Evolutionary conservation across 2,888 invertebrate species (phyloP), one percentile per base, ranked within the genome.

Genomic region (Melangyna quadrimaculata): DNA sequence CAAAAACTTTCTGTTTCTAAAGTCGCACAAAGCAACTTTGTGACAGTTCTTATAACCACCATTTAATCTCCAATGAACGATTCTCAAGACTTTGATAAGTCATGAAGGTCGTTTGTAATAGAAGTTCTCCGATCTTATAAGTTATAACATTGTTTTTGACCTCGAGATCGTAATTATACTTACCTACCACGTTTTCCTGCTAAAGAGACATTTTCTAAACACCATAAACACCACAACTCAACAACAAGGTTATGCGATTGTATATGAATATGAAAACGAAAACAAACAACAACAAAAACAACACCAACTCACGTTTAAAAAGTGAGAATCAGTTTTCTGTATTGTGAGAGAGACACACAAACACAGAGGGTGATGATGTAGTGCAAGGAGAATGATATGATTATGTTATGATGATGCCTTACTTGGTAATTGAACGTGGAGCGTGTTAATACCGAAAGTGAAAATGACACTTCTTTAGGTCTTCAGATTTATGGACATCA

Each of bases 401-500:
- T n/a, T 32, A 22, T 65, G 45, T 65, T 55, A 24, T 48, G 29
- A 57, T 55, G 37, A 45, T 32, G 14, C 65, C 59, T 61, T 43
- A 59, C 55, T 32, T 40, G 63, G 55, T 72, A 61, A 71, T 61
- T 69, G 43, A 61, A 53, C 35, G 22, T 35, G 57, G 40, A 75
- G 77, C 71, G 67, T 84, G 84, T 69, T 75, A 57, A 67, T 74
- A 79, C 65, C 22, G 84, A 84, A 80, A 84, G 84, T 84, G 84
- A 84, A 84, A 84, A 80, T 84, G 55, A 77, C 84, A 84, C 80
- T 80, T 69, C 32, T 57, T 61, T 59, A 71, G 70, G 74, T 79
- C 45, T 74, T 55, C n/a, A 35, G 57, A 24, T 67, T 69, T 24
- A 75, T 43, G 45, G 67, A 4, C 65, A 43, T 37, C 55, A 65